These are phyloP conservation scores for Apotomis capreana DNA, from an alignment of 2,888 invertebrate genomes.

Conservation along the genomic window DNA sequence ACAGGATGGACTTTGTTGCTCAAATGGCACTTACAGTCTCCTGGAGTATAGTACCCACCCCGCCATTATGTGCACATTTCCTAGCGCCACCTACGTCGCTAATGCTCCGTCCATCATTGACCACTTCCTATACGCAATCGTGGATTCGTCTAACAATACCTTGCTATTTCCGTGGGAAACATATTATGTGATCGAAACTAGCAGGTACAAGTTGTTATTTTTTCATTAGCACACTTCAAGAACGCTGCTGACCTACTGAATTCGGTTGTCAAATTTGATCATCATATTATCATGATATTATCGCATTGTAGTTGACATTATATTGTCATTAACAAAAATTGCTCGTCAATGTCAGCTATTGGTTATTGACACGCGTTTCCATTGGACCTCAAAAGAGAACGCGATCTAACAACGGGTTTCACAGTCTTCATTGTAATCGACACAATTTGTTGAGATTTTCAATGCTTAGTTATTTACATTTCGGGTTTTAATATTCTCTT, in stretches of 20 bases:
- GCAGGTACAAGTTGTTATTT: conserved; percentile 42
- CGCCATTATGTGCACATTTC: conserved; percentile 68
- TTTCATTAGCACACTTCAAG: conserved; percentile 41
- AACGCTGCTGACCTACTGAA: conserved; percentile 36
- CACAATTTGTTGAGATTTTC: not conserved
- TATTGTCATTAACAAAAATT: conserved; percentile 32
- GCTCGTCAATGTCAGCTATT: conserved; percentile 13
- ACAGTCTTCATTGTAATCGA: not conserved
- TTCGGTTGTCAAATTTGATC: not conserved
- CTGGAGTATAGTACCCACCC: conserved; percentile 46
- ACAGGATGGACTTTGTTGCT: conserved; percentile 31
- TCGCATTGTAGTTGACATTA: conserved; percentile 34
- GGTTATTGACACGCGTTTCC: conserved; percentile 7
- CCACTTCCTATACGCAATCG: conserved; percentile 65
- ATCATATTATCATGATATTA: not conserved
- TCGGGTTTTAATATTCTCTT: no score
- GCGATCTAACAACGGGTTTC: not conserved
- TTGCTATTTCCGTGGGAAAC: conserved; percentile 69
- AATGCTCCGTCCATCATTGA: conserved; percentile 61
- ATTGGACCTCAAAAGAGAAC: not conserved
- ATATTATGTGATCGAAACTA: conserved; percentile 49
- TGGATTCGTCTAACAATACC: conserved; percentile 57
- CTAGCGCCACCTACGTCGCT: conserved; percentile 48
- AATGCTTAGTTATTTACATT: no score
- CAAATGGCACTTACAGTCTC: conserved; percentile 42